Evolutionary conservation across 2,797 vertebrate species (phyloP).

Genomic region (Schizopygopsis pylzovi): DNA sequence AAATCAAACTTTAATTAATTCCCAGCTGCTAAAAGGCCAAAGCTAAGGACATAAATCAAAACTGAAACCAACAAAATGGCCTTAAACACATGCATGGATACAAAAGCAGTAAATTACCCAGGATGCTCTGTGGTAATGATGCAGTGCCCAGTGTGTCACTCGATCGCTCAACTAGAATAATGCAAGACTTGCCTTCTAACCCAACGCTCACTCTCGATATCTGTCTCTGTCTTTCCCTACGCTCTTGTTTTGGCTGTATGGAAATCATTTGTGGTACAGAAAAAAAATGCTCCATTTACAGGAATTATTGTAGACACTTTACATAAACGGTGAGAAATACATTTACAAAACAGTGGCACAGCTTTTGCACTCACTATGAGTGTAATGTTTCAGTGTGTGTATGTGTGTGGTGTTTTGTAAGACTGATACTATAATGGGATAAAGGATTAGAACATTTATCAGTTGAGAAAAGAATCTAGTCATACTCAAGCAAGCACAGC

Average conservation of each 20-base stretch:
- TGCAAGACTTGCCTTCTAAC: background rate
- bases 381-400: background rate
- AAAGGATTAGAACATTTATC: background rate
- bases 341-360: background rate
- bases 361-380: background rate
- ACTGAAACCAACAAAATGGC: slow-evolving; percentile 5
- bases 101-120: slow-evolving; percentile 42
- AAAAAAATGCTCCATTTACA: background rate
- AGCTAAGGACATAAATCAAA: slow-evolving; percentile 59
- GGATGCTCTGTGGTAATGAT: slow-evolving; percentile 13
- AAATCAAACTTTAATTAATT: slow-evolving; percentile 37
- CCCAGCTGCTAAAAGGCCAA: slow-evolving; percentile 33
- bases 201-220: background rate
- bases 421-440: background rate
- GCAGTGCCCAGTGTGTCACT: slow-evolving; percentile 23
- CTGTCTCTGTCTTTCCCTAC: background rate
- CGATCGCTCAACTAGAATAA: slow-evolving; percentile 36
- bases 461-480: background rate
- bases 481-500: background rate
- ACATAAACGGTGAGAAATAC: background rate
- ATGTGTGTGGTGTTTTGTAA: background rate
- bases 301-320: background rate
- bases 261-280: slow-evolving; percentile 1
- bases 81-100: slow-evolving; percentile 12
- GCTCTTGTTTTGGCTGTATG: background rate